Conservation (phyloP, 1,140 invertebrate genomes). For the Anthonomus grandis region DNA sequence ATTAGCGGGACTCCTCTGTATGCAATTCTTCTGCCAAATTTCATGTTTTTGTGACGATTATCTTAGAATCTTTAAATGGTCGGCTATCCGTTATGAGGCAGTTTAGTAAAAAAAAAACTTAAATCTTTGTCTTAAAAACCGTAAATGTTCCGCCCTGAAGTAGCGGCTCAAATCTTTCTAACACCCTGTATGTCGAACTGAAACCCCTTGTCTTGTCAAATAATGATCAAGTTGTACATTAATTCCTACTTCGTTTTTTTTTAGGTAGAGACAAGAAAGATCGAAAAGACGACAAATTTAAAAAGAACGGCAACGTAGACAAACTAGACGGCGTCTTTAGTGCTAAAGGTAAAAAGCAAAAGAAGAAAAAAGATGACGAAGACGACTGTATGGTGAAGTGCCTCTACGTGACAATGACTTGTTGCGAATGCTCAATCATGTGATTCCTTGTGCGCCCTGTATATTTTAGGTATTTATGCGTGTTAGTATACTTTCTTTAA, state of each 20-base stretch:
- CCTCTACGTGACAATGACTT: slow-evolving; percentile 41
- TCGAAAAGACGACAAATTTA: slow-evolving; percentile 22
- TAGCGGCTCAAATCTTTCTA: no score
- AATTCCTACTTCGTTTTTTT: not conserved
- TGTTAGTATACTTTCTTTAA: not conserved
- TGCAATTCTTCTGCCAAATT: no score
- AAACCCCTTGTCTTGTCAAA: not conserved
- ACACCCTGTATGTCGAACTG: no score
- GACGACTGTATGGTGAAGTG: slow-evolving; percentile 40
- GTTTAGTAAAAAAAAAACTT: no score
- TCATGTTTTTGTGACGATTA: no score
- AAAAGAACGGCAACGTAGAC: slow-evolving; percentile 20
- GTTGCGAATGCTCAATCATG: slow-evolving; percentile 41
- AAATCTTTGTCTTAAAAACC: no score
- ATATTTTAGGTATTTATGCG: slow-evolving; percentile 5
- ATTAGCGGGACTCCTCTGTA: no score
- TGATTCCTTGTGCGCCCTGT: slow-evolving; percentile 8
- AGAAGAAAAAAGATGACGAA: slow-evolving; percentile 31
- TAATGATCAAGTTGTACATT: not conserved
- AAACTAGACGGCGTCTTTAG: slow-evolving; percentile 33
- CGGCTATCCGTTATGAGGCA: no score
- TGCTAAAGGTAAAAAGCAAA: slow-evolving; percentile 21
- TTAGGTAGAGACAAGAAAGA: slow-evolving; percentile 26
- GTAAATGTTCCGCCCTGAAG: no score
- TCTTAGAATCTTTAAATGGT: no score